phyloP scores from a whole-genome alignment of 1,140 invertebrate genomes.

The Pachypeltis micranthus region DNA sequence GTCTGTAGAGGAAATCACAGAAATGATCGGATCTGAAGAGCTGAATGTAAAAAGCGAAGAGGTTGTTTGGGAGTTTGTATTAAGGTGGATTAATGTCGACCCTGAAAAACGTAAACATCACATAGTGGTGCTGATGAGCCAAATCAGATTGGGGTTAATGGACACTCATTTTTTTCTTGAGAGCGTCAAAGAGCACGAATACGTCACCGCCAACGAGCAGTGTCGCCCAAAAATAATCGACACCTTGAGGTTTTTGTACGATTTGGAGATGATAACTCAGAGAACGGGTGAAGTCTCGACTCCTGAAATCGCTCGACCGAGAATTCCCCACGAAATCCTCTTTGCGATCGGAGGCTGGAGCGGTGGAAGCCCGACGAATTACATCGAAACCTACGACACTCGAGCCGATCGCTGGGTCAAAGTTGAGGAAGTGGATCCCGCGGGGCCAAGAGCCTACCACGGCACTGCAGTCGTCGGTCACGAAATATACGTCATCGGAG shows the following conservation, averaged over 20 bases:
- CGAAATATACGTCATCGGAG: conserved; percentile 57
- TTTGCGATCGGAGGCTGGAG: conserved; percentile 69
- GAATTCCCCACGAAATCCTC: conserved; percentile 54
- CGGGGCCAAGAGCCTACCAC: conserved; percentile 56
- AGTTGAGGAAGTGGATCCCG: conserved; percentile 45
- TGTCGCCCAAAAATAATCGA: conserved; percentile 62
- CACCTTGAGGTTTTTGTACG: conserved; percentile 58
- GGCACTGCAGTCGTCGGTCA: conserved; percentile 49
- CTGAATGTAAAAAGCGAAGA: conserved; percentile 53
- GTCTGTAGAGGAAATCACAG: conserved; percentile 51
- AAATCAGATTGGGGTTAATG: conserved; percentile 69
- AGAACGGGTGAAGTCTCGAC: conserved; percentile 47
- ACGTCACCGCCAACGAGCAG: conserved; percentile 46
- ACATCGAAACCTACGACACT: conserved; percentile 66
- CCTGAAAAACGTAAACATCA: conserved; percentile 46
- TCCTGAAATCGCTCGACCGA: conserved; percentile 48
- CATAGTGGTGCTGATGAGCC: conserved; percentile 61
- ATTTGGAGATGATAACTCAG: conserved; percentile 54
- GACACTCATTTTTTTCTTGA: conserved; percentile 68
- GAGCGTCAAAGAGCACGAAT: conserved; percentile 50
- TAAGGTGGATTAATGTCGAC: conserved; percentile 52
- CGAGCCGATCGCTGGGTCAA: conserved; percentile 61
- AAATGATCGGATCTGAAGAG: conserved; percentile 56
- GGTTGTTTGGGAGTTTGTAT: conserved; percentile 48
- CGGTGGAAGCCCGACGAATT: conserved; percentile 53